Evolutionary conservation across 1,140 invertebrate genomes (phyloP).

Genomic region (Ooceraea biroi): DNA sequence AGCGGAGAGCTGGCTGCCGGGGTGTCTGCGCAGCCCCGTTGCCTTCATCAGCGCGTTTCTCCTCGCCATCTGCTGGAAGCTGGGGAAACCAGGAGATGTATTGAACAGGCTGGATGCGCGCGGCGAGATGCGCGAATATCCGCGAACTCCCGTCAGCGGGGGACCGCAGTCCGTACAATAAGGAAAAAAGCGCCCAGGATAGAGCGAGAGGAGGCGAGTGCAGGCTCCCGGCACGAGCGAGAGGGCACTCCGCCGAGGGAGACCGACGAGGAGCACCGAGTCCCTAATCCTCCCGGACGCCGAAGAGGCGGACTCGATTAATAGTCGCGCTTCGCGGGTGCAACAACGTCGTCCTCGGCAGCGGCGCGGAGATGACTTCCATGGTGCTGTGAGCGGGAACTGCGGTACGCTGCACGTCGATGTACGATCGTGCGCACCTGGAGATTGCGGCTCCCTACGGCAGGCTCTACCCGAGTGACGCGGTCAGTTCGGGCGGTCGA

Average conservation of each 20-base stretch:
- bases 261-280: conserved; percentile 60
- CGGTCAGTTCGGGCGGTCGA: conserved; percentile 27
- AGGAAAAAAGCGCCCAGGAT: conserved; percentile 79
- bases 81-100: conserved; percentile 83
- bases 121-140: conserved; percentile 84
- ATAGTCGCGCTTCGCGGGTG: conserved; percentile 72
- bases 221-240: conserved; percentile 18
- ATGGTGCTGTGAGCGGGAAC: conserved; percentile 54
- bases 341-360: conserved; percentile 70
- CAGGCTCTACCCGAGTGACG: conserved; percentile 10
- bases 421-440: conserved; percentile 51
- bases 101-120: conserved; percentile 86
- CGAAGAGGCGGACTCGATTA: conserved; percentile 76
- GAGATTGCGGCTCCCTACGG: conserved; percentile 37
- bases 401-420: conserved; percentile 58
- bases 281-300: conserved; percentile 74
- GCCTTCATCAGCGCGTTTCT: conserved; percentile 48
- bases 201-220: conserved; percentile 64
- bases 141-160: conserved; percentile 82
- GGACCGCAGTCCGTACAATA: conserved; percentile 84
- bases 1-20: conserved; percentile 5
- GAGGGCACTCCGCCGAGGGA: conserved; percentile 45
- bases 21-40: conserved; percentile 65
- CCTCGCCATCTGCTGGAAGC: conserved; percentile 84
- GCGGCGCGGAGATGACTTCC: conserved; percentile 63